phyloP scores from a whole-genome alignment of 2,888 invertebrate species.

The Troides helena region DNA sequence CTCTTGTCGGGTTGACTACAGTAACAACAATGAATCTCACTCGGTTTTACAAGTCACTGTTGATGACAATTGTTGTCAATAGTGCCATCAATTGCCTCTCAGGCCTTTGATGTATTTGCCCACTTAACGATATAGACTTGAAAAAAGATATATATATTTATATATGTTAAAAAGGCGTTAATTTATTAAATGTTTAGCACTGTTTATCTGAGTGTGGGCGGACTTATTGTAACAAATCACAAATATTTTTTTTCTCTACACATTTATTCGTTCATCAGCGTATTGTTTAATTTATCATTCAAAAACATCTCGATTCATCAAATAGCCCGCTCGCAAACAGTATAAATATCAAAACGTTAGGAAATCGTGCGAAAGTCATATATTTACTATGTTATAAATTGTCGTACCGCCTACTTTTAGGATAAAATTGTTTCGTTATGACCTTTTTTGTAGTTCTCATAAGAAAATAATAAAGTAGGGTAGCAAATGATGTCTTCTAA shows the following conservation, averaged over 20 bases:
- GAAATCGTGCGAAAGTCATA: not conserved
- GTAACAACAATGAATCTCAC: not conserved
- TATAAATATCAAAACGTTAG: not conserved
- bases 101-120: conserved; percentile 6
- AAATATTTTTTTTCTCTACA: not conserved
- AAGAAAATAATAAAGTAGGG: not conserved
- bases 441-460: not conserved
- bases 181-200: conserved; percentile 4
- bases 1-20: too few species aligned
- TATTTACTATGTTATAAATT: conserved; percentile 1
- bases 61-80: not conserved
- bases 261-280: not conserved
- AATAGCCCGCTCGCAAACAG: conserved; percentile 1
- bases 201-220: conserved; percentile 3
- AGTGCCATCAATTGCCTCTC: not conserved
- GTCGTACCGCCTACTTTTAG: not conserved
- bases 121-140: conserved; percentile 12
- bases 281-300: not conserved
- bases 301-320: not conserved
- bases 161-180: not conserved
- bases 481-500: conserved; percentile 2
- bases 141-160: not conserved
- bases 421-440: not conserved
- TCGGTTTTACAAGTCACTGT: not conserved
- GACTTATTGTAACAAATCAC: not conserved